Evolutionary conservation across 2,113 vertebrate genomes (phyloP), one percentile per base, ranked within the genome.

Genomic region (Spea multiplicata): DNA sequence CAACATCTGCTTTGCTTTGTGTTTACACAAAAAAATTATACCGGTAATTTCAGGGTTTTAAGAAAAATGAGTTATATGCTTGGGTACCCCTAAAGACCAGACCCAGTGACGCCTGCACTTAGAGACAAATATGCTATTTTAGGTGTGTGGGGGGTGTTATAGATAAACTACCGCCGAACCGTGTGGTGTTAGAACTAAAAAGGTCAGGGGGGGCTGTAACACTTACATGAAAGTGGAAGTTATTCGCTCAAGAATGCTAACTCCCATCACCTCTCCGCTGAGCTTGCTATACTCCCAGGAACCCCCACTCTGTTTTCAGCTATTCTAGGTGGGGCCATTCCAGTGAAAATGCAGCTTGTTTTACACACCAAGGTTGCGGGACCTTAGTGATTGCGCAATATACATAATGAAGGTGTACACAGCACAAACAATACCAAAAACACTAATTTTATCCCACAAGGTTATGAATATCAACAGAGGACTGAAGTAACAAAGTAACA

Each of bases 121-220:
- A 44, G 10, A 55, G 44, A 64, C 74, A 55, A 16, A 55, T 5
- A 17, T 75, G 59, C 62, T 50, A 75, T 53, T 66, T 68, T 55
- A 68, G 45, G 44, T 16, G 73, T 50, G 61, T 6, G 44, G 14
- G 49, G 8, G 74, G 68, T 76, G 50, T 68, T 57, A 57, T 49
- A 68, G 65, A 68, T 76, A 76, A 76, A 68, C 65, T 66, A 16
- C 65, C 57, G 74, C 65, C 66, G 59, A 76, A 68, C 48, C 48
- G 74, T 76, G 45, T 68, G n/a, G 74, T 68, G 74, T 55, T 76
- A 47, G 30, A 66, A 48, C 6, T 59, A 50, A 57, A 76, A 76
- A 10, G 16, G 66, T 14, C 13, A 44, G 44, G 53, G 44, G 53
- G 30, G 50, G 66, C 49, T 67, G 66, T 13, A 49, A 59, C 16